Percentiles rank a stretch among this genome's conserved stretches.
These are phyloP conservation scores for Sanderia malayensis DNA, from an alignment of 30 jellyfish, hydroid and myxozoan genomes.

Conservation along the genomic window DNA sequence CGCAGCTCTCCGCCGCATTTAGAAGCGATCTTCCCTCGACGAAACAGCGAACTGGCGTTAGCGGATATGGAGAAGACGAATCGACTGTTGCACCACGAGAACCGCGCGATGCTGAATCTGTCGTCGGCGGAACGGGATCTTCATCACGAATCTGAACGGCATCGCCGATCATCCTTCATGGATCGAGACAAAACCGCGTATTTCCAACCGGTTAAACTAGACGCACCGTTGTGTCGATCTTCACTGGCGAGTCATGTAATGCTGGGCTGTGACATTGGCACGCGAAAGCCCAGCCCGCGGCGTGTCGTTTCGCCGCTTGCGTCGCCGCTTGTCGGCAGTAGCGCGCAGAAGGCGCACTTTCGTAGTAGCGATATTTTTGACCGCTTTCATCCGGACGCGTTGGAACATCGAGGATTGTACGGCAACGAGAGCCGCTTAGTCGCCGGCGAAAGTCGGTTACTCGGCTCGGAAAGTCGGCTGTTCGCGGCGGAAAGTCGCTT, in stretches of 20 bases:
- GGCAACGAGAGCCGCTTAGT: conserved; percentile 29
- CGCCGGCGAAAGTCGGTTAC: conserved; percentile 39
- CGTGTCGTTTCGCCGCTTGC: conserved; percentile 43
- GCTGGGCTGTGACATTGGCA: conserved; percentile 24
- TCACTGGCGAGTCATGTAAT: conserved; percentile 30
- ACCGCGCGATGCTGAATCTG: conserved; percentile 43
- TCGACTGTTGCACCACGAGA: conserved; percentile 40
- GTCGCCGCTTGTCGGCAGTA: conserved; percentile 26
- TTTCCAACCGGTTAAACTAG: conserved; percentile 55
- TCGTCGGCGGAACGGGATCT: conserved; percentile 55
- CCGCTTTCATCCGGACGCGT: conserved; percentile 42
- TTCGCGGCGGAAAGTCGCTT: conserved; percentile 44
- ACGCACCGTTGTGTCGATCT: conserved; percentile 28
- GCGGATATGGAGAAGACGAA: conserved; percentile 39
- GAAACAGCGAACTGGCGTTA: conserved; percentile 39
- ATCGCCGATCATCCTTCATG: conserved; percentile 54
- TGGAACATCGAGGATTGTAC: conserved; percentile 47
- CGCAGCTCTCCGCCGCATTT: conserved; percentile 70
- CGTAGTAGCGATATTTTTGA: conserved; percentile 44
- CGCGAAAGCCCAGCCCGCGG: conserved; percentile 60
- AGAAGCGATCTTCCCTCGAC: conserved; percentile 50
- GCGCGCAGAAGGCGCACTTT: conserved; percentile 44
- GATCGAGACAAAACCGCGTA: conserved; percentile 59
- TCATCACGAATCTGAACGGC: conserved; percentile 57
- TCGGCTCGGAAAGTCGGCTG: conserved; percentile 53